Evolutionary conservation across 2,888 invertebrate species (phyloP).

Genomic region (Lasioglossum lativentre): DNA sequence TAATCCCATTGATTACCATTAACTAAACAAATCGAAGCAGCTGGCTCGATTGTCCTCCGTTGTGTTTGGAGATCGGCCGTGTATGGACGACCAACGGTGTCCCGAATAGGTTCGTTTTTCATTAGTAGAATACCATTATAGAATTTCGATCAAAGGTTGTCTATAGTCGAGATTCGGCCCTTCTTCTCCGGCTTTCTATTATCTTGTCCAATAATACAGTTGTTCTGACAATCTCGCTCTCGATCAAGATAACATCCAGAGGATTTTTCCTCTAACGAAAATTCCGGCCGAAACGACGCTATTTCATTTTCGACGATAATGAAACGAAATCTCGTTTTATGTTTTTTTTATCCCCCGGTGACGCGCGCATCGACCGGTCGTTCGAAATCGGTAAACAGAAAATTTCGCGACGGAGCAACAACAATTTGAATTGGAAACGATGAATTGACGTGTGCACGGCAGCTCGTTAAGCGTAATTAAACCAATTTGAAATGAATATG

Average conservation of each 20-base stretch:
- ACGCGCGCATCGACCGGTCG: background rate
- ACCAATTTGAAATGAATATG: constrained; percentile 32
- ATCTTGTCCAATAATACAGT: constrained; percentile 8
- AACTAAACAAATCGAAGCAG: constrained; percentile 12
- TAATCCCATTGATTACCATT: constrained; percentile 9
- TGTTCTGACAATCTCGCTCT: constrained; percentile 8
- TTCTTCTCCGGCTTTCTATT: background rate
- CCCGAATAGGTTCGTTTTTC: background rate
- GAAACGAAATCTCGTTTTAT: constrained; percentile 50
- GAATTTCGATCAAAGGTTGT: constrained; percentile 43
- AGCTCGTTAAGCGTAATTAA: constrained; percentile 43
- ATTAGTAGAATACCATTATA: constrained; percentile 19
- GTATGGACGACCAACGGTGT: background rate
- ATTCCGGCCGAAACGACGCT: background rate
- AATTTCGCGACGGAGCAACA: background rate
- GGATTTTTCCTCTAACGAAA: background rate
- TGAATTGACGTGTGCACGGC: constrained; percentile 20
- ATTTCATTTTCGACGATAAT: constrained; percentile 11
- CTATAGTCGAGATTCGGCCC: constrained; percentile 18
- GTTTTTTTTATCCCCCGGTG: constrained; percentile 38
- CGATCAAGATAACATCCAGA: constrained; percentile 42
- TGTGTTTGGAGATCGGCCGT: background rate
- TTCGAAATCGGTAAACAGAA: background rate
- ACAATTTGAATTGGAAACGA: constrained; percentile 10
- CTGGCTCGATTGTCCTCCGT: background rate